Conservation (phyloP, 1,140 invertebrate species). For the Druon quercuslanigerum region DNA sequence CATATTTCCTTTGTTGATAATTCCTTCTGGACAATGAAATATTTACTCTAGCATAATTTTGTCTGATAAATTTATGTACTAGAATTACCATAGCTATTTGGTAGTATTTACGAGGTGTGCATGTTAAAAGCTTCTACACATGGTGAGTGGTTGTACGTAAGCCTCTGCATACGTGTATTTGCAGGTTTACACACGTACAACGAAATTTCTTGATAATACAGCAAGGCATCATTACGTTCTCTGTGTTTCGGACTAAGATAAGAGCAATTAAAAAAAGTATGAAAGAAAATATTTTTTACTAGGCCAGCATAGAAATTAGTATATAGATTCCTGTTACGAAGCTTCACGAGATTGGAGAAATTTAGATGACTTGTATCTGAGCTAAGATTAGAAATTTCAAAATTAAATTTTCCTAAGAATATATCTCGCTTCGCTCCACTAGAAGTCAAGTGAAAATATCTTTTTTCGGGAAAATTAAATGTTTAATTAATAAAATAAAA, state of each 20-base stretch:
- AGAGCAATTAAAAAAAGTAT: no score
- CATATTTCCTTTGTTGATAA: conserved; percentile 27
- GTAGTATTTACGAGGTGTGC: conserved; percentile 21
- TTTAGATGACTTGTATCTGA: no score
- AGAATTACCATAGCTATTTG: conserved; percentile 45
- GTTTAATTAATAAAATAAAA: no score
- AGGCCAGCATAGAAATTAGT: no score
- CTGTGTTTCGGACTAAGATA: neutral
- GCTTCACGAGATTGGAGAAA: no score
- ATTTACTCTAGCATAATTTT: conserved; percentile 49
- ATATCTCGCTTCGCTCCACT: no score
- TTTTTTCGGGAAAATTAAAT: no score
- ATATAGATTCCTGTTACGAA: no score
- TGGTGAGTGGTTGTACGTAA: conserved; percentile 14
- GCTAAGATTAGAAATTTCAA: no score
- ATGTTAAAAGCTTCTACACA: conserved; percentile 20
- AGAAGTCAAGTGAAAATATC: no score
- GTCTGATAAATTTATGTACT: conserved; percentile 53
- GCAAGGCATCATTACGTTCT: neutral
- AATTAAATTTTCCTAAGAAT: no score
- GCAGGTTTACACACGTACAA: conserved; percentile 18
- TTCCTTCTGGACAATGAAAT: conserved; percentile 53
- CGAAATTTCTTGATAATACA: conserved; percentile 23
- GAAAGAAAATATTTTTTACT: no score
- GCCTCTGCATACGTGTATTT: conserved; percentile 2